Conservation (phyloP, 2,888 invertebrate species). For the Girardia tigrina region DNA sequence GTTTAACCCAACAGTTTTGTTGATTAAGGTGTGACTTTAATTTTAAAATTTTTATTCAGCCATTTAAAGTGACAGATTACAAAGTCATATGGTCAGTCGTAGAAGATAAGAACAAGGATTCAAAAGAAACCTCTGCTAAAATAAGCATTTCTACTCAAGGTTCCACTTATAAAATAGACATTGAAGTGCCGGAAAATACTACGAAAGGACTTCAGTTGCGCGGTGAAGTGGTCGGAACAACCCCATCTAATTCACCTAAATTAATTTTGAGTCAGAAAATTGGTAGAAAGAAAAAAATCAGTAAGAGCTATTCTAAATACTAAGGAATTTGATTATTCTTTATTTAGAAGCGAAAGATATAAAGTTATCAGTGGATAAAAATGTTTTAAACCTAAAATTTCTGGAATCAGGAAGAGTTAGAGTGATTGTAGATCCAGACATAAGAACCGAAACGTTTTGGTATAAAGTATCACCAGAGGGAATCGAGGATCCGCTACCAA, state of each 20-base stretch:
- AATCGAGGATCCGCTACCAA: background rate
- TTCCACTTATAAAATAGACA: background rate
- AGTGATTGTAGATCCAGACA: background rate
- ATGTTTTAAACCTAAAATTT: background rate
- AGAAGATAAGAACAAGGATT: background rate
- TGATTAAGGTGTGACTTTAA: too few species aligned
- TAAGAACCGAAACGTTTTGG: constrained; percentile 13
- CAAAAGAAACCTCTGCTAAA: background rate
- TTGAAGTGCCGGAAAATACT: background rate
- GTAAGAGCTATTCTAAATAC: too few species aligned
- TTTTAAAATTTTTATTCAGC: background rate
- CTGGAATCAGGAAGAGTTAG: background rate
- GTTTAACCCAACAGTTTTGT: too few species aligned
- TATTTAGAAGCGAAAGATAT: background rate
- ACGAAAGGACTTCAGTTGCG: background rate
- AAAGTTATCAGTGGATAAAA: background rate
- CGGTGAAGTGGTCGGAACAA: background rate
- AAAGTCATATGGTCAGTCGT: background rate
- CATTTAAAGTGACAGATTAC: background rate
- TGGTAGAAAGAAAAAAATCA: background rate
- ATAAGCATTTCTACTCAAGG: background rate
- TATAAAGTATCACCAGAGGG: background rate
- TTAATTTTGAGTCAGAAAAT: background rate
- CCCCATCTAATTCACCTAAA: background rate
- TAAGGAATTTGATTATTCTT: too few species aligned